phyloP scores from a whole-genome alignment of 2,888 invertebrate species.

The Agrypnus murinus region DNA sequence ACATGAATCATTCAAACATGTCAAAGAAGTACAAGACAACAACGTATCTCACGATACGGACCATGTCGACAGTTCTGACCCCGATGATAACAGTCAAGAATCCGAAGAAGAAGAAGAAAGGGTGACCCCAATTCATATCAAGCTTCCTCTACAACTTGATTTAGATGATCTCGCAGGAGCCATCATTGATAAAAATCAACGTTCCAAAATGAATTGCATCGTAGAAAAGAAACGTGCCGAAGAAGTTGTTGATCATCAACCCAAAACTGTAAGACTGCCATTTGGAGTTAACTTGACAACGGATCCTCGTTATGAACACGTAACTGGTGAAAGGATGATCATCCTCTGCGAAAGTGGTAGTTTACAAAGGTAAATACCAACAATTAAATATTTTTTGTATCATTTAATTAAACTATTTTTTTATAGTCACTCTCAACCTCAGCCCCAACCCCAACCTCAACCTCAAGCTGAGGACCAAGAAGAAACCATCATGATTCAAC shows the following conservation, averaged over 20 bases:
- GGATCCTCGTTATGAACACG: constrained; percentile 81
- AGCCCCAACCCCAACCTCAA: constrained; percentile 52
- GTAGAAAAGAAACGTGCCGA: constrained; percentile 90
- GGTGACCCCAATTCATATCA: constrained; percentile 77
- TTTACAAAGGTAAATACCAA: constrained; percentile 72
- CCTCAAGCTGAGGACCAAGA: constrained; percentile 63
- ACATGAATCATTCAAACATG: constrained; percentile 49
- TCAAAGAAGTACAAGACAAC: constrained; percentile 68
- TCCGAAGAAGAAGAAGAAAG: constrained; percentile 76
- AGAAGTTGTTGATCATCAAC: constrained; percentile 86
- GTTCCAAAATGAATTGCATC: constrained; percentile 92
- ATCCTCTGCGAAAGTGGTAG: constrained; percentile 92
- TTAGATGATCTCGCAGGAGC: constrained; percentile 88
- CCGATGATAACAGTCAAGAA: constrained; percentile 67
- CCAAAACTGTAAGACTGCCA: constrained; percentile 78
- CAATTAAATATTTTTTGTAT: constrained; percentile 54
- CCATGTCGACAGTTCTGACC: constrained; percentile 35
- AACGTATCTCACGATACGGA: constrained; percentile 54
- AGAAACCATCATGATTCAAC: constrained; percentile 70
- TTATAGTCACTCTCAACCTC: constrained; percentile 35
- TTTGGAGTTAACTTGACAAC: constrained; percentile 81
- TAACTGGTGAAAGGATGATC: constrained; percentile 90
- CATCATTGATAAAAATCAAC: constrained; percentile 81
- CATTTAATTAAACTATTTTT: constrained; percentile 16
- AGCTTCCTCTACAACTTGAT: constrained; percentile 87